Percentiles rank a stretch among this genome's conserved stretches.
Conservation (phyloP, 1,140 invertebrate species). For the Lanistes nyassanus region DNA sequence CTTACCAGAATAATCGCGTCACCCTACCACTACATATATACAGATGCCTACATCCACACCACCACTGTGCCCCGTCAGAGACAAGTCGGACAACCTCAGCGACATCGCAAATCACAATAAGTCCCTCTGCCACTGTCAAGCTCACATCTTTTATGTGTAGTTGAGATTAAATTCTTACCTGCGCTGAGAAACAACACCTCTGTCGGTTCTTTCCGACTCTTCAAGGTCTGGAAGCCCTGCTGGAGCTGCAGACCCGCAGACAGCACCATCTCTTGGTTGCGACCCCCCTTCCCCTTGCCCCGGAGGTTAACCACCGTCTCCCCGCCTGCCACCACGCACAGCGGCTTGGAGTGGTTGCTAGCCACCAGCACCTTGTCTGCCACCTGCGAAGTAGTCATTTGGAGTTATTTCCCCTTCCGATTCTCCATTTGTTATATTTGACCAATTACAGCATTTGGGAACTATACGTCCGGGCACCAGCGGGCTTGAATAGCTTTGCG, state of each 20-base stretch:
- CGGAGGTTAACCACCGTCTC: constrained; percentile 89
- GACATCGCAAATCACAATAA: no score
- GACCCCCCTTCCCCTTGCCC: constrained; percentile 82
- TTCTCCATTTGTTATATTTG: no score
- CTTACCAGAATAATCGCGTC: not conserved
- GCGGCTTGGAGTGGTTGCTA: constrained; percentile 35
- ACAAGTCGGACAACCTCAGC: no score
- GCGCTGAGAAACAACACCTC: constrained; percentile 20
- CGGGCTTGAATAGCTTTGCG: no score
- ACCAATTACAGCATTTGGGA: no score
- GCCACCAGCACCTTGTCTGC: constrained; percentile 27
- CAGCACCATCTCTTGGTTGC: constrained; percentile 93
- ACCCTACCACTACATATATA: not conserved
- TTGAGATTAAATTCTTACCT: not conserved
- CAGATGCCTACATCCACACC: not conserved
- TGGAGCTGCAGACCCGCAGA: constrained; percentile 72
- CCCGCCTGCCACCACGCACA: constrained; percentile 82
- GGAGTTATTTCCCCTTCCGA: not conserved
- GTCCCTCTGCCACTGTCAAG: no score
- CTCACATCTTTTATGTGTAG: no score
- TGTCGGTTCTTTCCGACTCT: not conserved
- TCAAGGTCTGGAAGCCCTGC: not conserved
- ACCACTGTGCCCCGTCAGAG: no score
- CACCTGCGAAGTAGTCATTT: constrained; percentile 10
- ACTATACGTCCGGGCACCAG: no score